Base-by-base conservation (phyloP, 2,888 invertebrate genomes). In the Odontocerum albicorne region DNA sequence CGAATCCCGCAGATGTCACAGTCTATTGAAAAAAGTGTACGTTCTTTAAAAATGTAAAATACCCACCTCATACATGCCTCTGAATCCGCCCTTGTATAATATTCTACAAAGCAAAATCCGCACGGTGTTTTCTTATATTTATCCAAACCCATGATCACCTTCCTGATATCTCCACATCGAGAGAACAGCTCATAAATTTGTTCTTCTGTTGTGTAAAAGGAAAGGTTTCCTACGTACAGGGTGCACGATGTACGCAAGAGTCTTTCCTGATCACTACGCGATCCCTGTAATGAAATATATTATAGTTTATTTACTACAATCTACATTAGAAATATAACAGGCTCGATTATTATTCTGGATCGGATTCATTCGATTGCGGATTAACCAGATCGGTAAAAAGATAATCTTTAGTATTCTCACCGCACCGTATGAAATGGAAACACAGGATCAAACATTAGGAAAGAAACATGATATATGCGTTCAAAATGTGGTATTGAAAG, bases 101-200 rank as follows among this genome's bases (percentile, higher is more conserved):
- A 99, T 79, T 99, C 99, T 2, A 99, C 88, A 74, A 99, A 99
- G 71, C 98, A 99, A 72, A 99, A 99, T 1, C 99, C 99, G 77
- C 99, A 99, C 0, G 99, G 99, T 0, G 98, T 99, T 72, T 97
- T 98, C 67, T 92, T 94, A 70, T 92, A 93, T 69, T 97, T 94
- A 71, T 99, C 98, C 62, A 99, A 75, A 0, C 99, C 99, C 97
- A 99, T 98, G 35, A 99, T 84, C 38, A 99, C 91, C 64, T 91
- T 77, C 62, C 95, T 86, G 31, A 99, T 88, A 70, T 99, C 98
- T 1, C 99, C 99, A 68, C 96, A 95, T 72, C 91, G 87, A 20
- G 92, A 88, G 73, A 99, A 99, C 49, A 99, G 75, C 73, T 99
- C 98, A 67, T 96, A 93, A 55, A 99, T 92, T 76, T 98, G 97